Evolutionary conservation across 2,113 vertebrate genomes (phyloP).

Genomic region (Condylura cristata): DNA sequence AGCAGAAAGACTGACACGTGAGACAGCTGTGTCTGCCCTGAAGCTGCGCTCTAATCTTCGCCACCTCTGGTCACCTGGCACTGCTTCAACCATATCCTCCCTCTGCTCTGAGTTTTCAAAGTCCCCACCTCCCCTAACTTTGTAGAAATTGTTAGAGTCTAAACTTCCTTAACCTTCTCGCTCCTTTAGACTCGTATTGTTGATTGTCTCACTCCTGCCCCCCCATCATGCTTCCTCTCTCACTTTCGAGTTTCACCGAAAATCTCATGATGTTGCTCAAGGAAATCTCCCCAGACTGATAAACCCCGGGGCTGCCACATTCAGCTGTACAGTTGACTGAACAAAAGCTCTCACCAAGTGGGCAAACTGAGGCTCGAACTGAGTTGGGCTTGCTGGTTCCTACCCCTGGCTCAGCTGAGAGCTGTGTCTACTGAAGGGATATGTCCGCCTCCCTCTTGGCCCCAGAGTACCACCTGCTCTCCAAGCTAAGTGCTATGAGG

Average conservation of each 20-base stretch:
- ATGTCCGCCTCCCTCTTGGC: background rate
- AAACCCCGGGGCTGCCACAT: background rate
- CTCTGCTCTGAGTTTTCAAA: background rate
- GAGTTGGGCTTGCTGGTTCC: background rate
- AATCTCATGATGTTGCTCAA: conserved; percentile 10
- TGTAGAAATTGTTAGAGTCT: background rate
- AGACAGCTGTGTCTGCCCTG: background rate
- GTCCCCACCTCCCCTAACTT: background rate
- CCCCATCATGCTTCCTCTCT: background rate
- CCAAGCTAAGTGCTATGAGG: background rate
- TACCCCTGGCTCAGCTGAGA: background rate
- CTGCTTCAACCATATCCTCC: background rate
- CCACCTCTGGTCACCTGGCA: background rate
- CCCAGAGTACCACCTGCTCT: background rate
- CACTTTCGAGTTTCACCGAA: background rate
- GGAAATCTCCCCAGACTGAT: background rate
- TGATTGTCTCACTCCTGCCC: background rate
- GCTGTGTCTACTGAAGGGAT: background rate
- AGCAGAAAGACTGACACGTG: background rate
- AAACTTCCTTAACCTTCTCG: background rate
- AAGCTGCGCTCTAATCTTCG: background rate
- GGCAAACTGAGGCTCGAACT: background rate
- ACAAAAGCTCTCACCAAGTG: background rate
- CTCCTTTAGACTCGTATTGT: background rate
- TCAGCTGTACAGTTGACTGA: background rate